These are phyloP conservation scores for Bos indicus DNA, from an alignment of 2,113 vertebrate genomes.

Conservation along the genomic window DNA sequence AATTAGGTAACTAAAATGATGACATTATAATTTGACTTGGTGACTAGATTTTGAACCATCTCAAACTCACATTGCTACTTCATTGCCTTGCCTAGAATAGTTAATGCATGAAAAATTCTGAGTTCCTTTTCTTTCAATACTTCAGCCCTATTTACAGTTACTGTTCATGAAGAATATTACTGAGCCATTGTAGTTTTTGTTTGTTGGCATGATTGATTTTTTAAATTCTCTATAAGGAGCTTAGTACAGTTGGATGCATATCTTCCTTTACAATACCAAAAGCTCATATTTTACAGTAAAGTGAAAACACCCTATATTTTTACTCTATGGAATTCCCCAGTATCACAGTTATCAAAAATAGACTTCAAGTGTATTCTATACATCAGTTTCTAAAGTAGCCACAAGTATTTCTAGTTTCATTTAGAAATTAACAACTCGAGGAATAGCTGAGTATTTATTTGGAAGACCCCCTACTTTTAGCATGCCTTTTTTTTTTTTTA, in stretches of 20 bases:
- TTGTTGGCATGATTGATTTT: background rate
- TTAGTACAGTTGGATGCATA: background rate
- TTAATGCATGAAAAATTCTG: background rate
- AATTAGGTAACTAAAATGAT: background rate
- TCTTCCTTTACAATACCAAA: background rate
- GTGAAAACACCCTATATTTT: slow-evolving; percentile 18
- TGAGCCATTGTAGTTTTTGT: background rate
- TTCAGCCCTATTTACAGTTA: background rate
- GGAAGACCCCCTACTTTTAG: background rate
- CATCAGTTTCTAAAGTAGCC: slow-evolving; percentile 30
- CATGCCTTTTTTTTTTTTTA: background rate
- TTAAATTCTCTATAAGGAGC: background rate
- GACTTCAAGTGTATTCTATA: slow-evolving; percentile 13
- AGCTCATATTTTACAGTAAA: slow-evolving; percentile 7
- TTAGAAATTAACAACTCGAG: slow-evolving; percentile 30
- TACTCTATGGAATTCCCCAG: slow-evolving; percentile 49
- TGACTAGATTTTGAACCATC: background rate
- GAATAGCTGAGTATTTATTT: background rate
- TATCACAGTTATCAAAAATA: slow-evolving; percentile 43
- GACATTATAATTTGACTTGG: background rate
- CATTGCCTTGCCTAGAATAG: background rate
- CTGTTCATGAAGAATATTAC: background rate
- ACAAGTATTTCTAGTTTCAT: slow-evolving; percentile 16
- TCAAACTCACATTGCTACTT: background rate
- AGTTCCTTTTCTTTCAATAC: background rate